A percentile compares a stretch with the other conserved stretches of the same genome.
Evolutionary conservation across 2,113 vertebrate genomes (phyloP).

Genomic region (Neolamprologus fasciatus): DNA sequence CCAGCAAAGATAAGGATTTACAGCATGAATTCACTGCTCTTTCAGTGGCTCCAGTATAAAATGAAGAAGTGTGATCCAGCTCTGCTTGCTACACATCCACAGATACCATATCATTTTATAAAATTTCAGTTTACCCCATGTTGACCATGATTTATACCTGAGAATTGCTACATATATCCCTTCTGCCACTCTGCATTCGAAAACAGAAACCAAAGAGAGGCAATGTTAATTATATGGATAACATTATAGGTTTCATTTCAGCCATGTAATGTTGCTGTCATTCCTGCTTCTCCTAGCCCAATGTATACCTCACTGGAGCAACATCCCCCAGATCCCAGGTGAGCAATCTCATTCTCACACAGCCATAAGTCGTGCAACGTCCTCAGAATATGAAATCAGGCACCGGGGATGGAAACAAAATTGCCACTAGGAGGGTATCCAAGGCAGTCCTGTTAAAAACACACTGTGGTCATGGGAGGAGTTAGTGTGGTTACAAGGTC

Average conservation of each 20-base stretch:
- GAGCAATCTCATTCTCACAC: conserved; percentile 51
- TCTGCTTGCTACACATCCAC: background rate
- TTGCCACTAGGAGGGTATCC: conserved; percentile 26
- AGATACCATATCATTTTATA: background rate
- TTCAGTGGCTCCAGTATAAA: background rate
- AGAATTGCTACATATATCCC: conserved; percentile 21
- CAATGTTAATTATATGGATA: conserved; percentile 59
- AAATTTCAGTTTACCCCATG: conserved; percentile 25
- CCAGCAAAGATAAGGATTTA: conserved; percentile 33
- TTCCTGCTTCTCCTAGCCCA: conserved; percentile 22
- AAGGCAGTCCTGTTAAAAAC: conserved; percentile 50
- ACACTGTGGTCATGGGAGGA: conserved; percentile 23
- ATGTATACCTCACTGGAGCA: conserved; percentile 37
- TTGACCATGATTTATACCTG: conserved; percentile 37
- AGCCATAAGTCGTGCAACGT: conserved; percentile 30
- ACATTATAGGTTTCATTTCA: conserved; percentile 55
- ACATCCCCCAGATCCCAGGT: conserved; percentile 45
- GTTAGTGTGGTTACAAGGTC: conserved; percentile 43
- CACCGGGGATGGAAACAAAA: conserved; percentile 24
- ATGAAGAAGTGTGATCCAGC: background rate
- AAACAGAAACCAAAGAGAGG: conserved; percentile 22
- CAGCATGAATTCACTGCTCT: conserved; percentile 15
- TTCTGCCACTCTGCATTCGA: conserved; percentile 1
- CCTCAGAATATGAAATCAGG: conserved; percentile 45
- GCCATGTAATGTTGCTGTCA: conserved; percentile 56